Conservation (phyloP, 37 sponge, comb jelly and placozoan genomes). For the Haliclona indistincta region DNA sequence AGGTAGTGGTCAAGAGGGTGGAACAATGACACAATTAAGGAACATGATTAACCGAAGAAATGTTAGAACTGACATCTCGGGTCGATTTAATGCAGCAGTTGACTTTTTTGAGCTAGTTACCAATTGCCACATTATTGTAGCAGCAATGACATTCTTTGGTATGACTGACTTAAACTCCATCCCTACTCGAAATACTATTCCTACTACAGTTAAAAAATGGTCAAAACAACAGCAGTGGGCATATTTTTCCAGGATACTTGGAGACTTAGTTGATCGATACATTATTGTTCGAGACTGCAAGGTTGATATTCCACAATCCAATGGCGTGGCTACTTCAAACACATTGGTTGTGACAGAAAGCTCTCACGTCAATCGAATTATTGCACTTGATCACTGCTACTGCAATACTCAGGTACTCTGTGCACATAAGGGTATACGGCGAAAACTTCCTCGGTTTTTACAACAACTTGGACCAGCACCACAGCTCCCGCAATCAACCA, state of each 20-base stretch:
- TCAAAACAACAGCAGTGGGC: conserved; percentile 14
- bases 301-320: not conserved
- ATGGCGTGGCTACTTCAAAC: not conserved
- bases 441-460: too few species aligned
- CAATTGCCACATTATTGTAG: conserved; percentile 12
- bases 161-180: too few species aligned
- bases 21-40: conserved; percentile 25
- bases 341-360: not conserved
- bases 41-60: conserved; percentile 44
- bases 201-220: not conserved
- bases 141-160: conserved; percentile 32
- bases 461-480: too few species aligned
- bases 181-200: too few species aligned
- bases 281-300: conserved; percentile 3
- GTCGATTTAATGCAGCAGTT: conserved; percentile 16
- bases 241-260: not conserved
- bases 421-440: too few species aligned
- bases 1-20: conserved; percentile 16
- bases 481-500: too few species aligned
- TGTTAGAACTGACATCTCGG: not conserved
- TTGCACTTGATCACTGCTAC: too few species aligned
- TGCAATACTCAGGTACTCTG: too few species aligned
- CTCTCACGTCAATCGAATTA: too few species aligned
- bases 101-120: conserved; percentile 37
- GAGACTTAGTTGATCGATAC: conserved; percentile 30